Evolutionary conservation across 1,140 invertebrate genomes (phyloP).

Genomic region (Sycophila sp.): DNA sequence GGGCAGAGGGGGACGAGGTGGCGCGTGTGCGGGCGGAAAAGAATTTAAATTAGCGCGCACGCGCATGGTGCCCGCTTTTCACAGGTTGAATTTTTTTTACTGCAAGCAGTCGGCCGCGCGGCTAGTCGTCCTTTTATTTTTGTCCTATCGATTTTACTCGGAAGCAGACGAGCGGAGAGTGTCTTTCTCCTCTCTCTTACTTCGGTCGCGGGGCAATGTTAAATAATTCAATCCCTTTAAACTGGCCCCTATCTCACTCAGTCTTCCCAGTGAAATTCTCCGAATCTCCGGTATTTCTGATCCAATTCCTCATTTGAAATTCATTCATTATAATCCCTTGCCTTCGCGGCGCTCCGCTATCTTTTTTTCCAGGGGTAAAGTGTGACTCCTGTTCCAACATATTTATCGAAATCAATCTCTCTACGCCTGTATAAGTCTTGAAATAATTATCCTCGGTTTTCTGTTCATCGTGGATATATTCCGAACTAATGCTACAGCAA

Average conservation of each 20-base stretch:
- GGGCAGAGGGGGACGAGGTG: background rate
- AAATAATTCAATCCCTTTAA: constrained; percentile 34
- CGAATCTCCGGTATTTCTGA: background rate
- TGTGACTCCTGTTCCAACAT: too few species aligned
- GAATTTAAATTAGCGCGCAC: background rate
- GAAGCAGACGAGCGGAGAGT: too few species aligned
- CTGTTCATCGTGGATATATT: too few species aligned
- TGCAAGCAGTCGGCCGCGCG: background rate
- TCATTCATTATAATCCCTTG: constrained; percentile 15
- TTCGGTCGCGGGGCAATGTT: background rate
- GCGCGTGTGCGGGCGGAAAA: background rate
- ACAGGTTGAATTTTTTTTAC: background rate
- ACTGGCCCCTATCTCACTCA: background rate
- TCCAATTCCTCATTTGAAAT: constrained; percentile 18
- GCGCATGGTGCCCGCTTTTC: background rate
- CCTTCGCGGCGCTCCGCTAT: too few species aligned
- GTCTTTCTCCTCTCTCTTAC: background rate
- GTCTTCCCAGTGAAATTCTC: too few species aligned
- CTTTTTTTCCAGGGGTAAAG: too few species aligned
- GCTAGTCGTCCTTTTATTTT: constrained; percentile 43
- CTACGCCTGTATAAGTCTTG: too few species aligned
- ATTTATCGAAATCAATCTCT: too few species aligned
- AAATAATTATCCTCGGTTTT: too few species aligned
- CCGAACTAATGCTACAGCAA: too few species aligned
- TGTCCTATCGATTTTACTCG: constrained; percentile 49